Conservation (phyloP, 1,140 invertebrate species). For the Drosophila baimaii region DNA sequence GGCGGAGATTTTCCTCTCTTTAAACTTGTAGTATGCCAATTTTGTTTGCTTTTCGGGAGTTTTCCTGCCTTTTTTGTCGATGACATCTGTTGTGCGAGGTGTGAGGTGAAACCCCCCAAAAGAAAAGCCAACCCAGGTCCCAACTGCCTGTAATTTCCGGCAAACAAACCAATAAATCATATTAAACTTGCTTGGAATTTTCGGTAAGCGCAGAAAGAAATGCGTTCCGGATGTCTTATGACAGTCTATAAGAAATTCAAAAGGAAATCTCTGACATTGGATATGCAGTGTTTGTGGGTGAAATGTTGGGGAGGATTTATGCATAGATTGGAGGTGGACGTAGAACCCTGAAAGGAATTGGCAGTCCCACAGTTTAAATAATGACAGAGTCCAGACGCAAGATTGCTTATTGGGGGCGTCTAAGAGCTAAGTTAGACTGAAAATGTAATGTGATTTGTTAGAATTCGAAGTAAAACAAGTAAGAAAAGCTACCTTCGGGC, state of each 20-base stretch:
- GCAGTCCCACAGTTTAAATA: conserved; percentile 8
- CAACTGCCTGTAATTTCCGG: conserved; percentile 80
- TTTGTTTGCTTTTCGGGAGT: conserved; percentile 61
- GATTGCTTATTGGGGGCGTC: background rate
- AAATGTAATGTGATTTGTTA: conserved; percentile 1
- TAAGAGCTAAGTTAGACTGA: background rate
- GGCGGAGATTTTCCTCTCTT: conserved; percentile 43
- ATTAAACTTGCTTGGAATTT: conserved; percentile 74
- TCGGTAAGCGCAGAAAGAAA: conserved; percentile 45
- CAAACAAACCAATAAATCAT: conserved; percentile 84
- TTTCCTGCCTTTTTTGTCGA: conserved; percentile 48
- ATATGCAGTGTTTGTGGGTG: conserved; percentile 42
- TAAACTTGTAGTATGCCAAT: conserved; percentile 67
- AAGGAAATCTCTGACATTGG: conserved; percentile 69
- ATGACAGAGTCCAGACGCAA: background rate
- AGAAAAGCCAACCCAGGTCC: conserved; percentile 8
- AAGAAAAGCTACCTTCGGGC: too few species aligned
- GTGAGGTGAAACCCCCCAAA: conserved; percentile 24
- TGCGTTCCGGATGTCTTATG: conserved; percentile 69
- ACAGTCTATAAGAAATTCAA: conserved; percentile 60
- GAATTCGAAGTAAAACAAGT: background rate
- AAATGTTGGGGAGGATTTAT: conserved; percentile 6
- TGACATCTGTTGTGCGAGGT: conserved; percentile 37
- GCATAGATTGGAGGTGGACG: background rate
- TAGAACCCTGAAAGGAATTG: background rate